A percentile compares a stretch with the other conserved stretches of the same genome.
These are phyloP conservation scores for Halcyon badia DNA, from an alignment of 2,797 vertebrate species.

Conservation along the genomic window DNA sequence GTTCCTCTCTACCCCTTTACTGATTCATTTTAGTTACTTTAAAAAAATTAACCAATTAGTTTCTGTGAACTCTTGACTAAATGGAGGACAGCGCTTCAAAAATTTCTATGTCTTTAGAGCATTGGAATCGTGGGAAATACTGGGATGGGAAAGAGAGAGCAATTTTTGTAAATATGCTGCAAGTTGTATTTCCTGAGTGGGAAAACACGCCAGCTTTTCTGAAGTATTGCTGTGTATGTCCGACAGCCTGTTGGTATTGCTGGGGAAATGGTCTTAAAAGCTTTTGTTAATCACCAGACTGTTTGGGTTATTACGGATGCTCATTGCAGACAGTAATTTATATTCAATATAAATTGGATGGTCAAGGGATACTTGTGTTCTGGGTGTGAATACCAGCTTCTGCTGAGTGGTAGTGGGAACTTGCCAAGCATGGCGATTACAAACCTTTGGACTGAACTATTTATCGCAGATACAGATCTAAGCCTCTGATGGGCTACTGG, in stretches of 20 bases:
- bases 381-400: not conserved
- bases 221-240: not conserved
- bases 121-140: not conserved
- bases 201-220: not conserved
- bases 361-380: not conserved
- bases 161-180: no score
- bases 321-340: not conserved
- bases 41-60: not conserved
- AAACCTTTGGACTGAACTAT: not conserved
- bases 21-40: not conserved
- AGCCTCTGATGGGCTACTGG: not conserved
- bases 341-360: not conserved
- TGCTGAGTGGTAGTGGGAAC: not conserved
- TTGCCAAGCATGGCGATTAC: not conserved
- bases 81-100: not conserved
- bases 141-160: not conserved
- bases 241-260: fast-evolving
- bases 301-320: not conserved
- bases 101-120: not conserved
- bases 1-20: not conserved
- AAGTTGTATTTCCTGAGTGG: not conserved
- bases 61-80: not conserved
- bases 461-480: not conserved
- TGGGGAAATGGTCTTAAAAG: not conserved
- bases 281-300: not conserved